Evolutionary conservation across 2,113 vertebrate species (phyloP), one percentile per base, ranked within the genome.

Genomic region (Grantiella picta): DNA sequence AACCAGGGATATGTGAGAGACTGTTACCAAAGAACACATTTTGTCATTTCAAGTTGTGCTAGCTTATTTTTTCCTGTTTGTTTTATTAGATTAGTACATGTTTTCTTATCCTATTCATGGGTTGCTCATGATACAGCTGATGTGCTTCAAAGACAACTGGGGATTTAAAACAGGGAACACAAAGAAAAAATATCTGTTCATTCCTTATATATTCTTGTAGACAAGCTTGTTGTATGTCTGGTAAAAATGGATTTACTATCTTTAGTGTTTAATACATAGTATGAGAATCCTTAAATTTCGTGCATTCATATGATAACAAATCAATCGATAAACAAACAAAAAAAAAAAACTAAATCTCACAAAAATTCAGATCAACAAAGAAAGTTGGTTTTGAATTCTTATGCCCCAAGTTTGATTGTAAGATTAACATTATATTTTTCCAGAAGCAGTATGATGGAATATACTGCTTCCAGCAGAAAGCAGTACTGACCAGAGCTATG

Each of bases 41-140:
- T 90, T 95, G 36, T 92, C 47, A 86, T 86, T 93, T 93, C n/a
- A 81, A 54, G 52, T 90, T 94, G 40, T 78, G 42, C 28, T 87
- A 71, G 60, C 36, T 47, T 75, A 50, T 89, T 92, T 56, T 60
- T 83, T 71, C 16, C 11, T 35, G 5, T 87, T 91, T 92, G 20
- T 42, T 81, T 90, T 77, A 84, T 66, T 92, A 94, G 49, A 72
- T 90, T 86, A 93, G 15, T 75, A 83, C 13, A 52, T 42, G 25
- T 72, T 92, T 91, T 80, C 52, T 88, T 88, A 63, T 72, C 66
- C 76, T 70, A 3, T 88, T 86, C 50, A 33, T 82, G 79, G 22
- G 5, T 45, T 33, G 9, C 31, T 90, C 81, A 65, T 66, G 66
- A 66, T 45, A 36, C 12, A 93, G 50, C 18, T 70, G 56, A 65